A percentile compares a stretch with the other conserved stretches of the same genome.
phyloP scores from a whole-genome alignment of 2,888 invertebrate genomes.

The Calliopum simillimum region DNA sequence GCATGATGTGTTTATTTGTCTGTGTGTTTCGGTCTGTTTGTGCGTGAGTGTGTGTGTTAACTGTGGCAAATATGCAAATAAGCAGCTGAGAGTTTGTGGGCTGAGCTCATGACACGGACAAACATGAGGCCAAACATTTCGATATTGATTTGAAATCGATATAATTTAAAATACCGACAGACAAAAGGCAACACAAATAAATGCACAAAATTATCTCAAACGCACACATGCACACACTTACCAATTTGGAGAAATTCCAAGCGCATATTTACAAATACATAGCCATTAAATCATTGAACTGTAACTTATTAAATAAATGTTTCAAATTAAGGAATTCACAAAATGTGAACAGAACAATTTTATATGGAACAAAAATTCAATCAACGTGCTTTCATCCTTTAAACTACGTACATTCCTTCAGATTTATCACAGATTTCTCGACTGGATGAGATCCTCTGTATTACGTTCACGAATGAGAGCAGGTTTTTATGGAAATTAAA shows the following conservation, averaged over 20 bases:
- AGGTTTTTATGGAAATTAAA: no score
- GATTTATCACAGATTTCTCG: no score
- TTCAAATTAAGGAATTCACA: no score
- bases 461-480: no score
- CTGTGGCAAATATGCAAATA: constrained; percentile 31
- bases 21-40: background rate
- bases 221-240: background rate
- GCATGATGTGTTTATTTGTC: constrained; percentile 1
- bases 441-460: no score
- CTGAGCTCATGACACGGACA: constrained; percentile 26
- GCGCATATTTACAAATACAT: no score
- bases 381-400: no score
- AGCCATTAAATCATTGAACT: no score
- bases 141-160: constrained; percentile 34
- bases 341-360: no score
- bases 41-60: constrained; percentile 11
- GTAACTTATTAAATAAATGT: no score
- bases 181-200: background rate
- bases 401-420: no score
- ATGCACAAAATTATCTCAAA: constrained; percentile 23
- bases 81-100: constrained; percentile 16
- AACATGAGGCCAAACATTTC: constrained; percentile 28
- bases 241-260: background rate
- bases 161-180: constrained; percentile 26
- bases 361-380: no score